Base-by-base conservation (phyloP, 1,140 invertebrate genomes). In the Drosophila repletoides region DNA sequence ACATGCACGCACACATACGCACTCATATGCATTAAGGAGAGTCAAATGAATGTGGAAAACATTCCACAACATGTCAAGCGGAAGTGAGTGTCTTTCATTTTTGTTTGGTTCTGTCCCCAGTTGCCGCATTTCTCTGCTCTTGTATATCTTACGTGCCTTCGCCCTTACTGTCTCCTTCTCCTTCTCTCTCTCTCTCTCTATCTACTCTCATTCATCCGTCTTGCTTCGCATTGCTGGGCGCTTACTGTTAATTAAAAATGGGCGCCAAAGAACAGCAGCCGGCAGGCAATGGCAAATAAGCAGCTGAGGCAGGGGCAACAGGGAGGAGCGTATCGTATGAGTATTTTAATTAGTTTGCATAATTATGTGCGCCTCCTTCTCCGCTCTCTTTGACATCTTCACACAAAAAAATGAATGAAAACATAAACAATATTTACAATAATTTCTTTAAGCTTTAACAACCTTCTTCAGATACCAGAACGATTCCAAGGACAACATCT, bases 291-390 rank as follows among this genome's bases (percentile, higher is more conserved):
- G 21, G 51, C 14, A 40, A 49, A 49, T 41, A 46, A 17, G 43
- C 19, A 68, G 17, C 15, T 38, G 41, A 43, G n/a, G 4, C 14
- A 31, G 22, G 14, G 19, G 43, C 59, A 56, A 36, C 28, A 55
- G 19, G 10, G 65, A 60, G 55, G 79, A 67, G 84, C 58, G 74
- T 71, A 83, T 60, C 80, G 80, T 86, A 72, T 79, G 81, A 86
- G 80, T 86, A 86, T 86, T 86, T 86, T 86, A 86, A 86, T 86
- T 86, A 86, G 80, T 86, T 86, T 86, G 80, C 80, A 86, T 86
- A 86, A 86, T 86, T 86, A 86, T 86, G 80, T 79, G 69, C 48
- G 79, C 58, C 75, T 28, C 53, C 61, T 48, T 38, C 3, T 1
- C 15, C 49, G 29, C 26, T 52, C 41, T 36, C 65, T 84, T 65